These are phyloP conservation scores for Lycaena phlaeas DNA, from an alignment of 2,888 invertebrate genomes.

Conservation along the genomic window DNA sequence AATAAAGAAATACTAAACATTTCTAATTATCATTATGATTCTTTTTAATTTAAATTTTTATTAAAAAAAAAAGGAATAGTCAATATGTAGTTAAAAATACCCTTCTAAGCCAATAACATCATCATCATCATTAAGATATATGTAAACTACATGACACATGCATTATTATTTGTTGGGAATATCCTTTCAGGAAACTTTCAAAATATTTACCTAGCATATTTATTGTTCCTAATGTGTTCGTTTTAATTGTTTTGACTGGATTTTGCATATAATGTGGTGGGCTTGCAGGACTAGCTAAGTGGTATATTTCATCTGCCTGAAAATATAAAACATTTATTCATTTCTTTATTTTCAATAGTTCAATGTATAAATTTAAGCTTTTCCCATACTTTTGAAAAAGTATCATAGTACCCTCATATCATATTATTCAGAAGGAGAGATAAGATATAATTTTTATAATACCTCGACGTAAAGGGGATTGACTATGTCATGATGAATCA, in stretches of 20 bases:
- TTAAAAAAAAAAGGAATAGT: too few relatives aligned
- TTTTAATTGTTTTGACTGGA: slow-evolving; percentile 99
- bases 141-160: too few relatives aligned
- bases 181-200: too few relatives aligned
- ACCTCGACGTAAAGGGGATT: slow-evolving; percentile 96
- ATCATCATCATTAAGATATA: too few relatives aligned
- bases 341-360: background rate
- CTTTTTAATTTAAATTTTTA: too few relatives aligned
- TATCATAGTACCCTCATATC: too few relatives aligned
- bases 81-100: too few relatives aligned
- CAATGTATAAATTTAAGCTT: background rate
- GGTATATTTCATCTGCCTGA: slow-evolving; percentile 95
- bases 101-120: too few relatives aligned
- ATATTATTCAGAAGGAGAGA: too few relatives aligned
- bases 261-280: slow-evolving; percentile 99
- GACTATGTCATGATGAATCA: slow-evolving; percentile 98
- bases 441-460: slow-evolving; percentile 9
- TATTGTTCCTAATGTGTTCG: slow-evolving; percentile 96
- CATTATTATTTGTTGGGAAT: too few relatives aligned
- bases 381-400: background rate
- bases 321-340: slow-evolving; percentile 4
- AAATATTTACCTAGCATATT: slow-evolving; percentile 84
- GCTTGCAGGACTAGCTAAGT: slow-evolving; percentile 98
- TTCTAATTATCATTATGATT: too few relatives aligned
- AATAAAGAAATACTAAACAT: too few relatives aligned